Conservation (phyloP, 2,113 vertebrate species). For the Chitala chitala region DNA sequence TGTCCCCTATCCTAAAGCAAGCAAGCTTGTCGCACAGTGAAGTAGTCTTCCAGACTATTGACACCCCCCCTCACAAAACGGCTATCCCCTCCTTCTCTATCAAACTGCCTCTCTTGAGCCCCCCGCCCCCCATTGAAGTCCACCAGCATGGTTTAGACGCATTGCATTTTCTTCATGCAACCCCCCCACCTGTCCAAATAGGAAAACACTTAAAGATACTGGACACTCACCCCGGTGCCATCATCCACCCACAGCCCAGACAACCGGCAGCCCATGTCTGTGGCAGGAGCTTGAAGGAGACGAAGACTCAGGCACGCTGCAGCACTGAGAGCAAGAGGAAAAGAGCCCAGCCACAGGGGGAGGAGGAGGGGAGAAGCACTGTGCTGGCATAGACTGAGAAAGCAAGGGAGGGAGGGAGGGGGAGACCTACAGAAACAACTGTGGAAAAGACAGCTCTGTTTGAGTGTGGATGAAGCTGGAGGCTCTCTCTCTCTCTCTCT, state of each 20-base stretch:
- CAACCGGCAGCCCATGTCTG: constrained; percentile 22
- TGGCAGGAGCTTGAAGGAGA: not conserved
- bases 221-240: constrained; percentile 20
- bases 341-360: not conserved
- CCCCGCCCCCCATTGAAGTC: too few relatives aligned
- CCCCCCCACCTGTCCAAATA: not conserved
- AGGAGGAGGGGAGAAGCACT: not conserved
- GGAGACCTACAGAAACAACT: not conserved
- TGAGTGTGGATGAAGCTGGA: constrained; percentile 8
- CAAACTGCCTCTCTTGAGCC: too few relatives aligned
- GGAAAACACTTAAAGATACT: not conserved
- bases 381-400: constrained; percentile 6
- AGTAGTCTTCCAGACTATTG: not conserved
- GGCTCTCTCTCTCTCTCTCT: not conserved
- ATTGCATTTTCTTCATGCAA: not conserved
- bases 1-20: not conserved
- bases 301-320: not conserved
- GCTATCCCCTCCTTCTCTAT: not conserved
- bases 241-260: constrained; percentile 15
- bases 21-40: not conserved
- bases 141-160: too few relatives aligned
- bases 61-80: not conserved
- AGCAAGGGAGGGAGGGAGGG: not conserved
- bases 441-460: not conserved
- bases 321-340: not conserved